Percentiles rank a stretch among this genome's conserved stretches.
These are phyloP conservation scores for Spodoptera picta DNA, from an alignment of 2,888 invertebrate species.

Conservation along the genomic window DNA sequence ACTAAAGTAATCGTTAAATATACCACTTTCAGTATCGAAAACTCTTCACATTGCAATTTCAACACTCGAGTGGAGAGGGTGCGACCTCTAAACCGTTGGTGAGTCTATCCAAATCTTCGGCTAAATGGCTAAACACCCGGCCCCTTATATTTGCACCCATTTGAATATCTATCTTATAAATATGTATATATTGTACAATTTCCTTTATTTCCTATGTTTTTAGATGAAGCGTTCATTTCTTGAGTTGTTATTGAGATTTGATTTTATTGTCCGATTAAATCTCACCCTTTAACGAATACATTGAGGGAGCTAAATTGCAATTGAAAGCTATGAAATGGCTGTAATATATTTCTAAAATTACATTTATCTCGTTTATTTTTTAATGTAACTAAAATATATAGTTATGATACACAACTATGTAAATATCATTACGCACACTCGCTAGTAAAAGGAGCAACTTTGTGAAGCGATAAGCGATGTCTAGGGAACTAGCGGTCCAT, in stretches of 20 bases:
- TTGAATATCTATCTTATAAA: constrained; percentile 69
- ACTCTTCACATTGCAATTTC: constrained; percentile 15
- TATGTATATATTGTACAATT: constrained; percentile 55
- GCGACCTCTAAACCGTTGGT: constrained; percentile 39
- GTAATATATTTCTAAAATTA: too few species aligned
- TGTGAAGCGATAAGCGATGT: too few species aligned
- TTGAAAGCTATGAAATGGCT: too few species aligned
- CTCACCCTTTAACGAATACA: neutral
- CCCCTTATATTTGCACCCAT: constrained; percentile 63
- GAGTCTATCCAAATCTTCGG: constrained; percentile 50
- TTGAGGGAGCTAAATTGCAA: too few species aligned
- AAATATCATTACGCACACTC: neutral
- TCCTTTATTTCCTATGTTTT: constrained; percentile 54
- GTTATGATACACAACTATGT: too few species aligned
- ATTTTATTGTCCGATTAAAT: constrained; percentile 25
- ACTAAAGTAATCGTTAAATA: constrained; percentile 7
- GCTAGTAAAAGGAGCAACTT: neutral
- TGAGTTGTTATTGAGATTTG: constrained; percentile 14
- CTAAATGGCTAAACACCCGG: constrained; percentile 57
- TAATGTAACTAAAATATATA: too few species aligned
- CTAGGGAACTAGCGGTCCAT: too few species aligned
- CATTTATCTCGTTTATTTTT: too few species aligned
- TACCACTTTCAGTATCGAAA: neutral
- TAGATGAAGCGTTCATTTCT: constrained; percentile 14
- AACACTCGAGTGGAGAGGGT: constrained; percentile 14